Evolutionary conservation across 2,888 invertebrate genomes (phyloP).

Genomic region (Cephus pygmeus): DNA sequence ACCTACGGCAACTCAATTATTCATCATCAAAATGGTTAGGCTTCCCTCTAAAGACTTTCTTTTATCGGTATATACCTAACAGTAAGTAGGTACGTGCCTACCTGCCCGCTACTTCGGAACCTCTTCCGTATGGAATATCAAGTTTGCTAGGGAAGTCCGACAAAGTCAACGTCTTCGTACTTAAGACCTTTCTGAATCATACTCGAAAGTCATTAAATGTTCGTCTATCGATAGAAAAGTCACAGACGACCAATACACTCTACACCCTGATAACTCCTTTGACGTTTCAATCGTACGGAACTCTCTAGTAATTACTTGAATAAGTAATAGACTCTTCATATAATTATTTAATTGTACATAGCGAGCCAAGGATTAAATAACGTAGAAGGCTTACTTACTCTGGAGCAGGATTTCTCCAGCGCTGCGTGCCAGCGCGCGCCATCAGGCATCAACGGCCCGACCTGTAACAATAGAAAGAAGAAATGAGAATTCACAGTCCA

Average conservation of each 20-base stretch:
- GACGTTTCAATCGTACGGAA: not conserved
- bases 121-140: not conserved
- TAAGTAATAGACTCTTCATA: not conserved
- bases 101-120: not conserved
- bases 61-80: conserved; percentile 35
- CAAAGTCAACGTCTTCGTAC: not conserved
- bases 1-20: conserved; percentile 41
- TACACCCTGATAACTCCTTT: not conserved
- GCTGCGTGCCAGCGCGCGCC: conserved; percentile 83
- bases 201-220: not conserved
- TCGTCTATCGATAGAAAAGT: not conserved
- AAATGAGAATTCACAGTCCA: conserved; percentile 5
- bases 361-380: not conserved
- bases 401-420: conserved; percentile 80
- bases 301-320: not conserved
- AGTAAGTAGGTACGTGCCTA: not conserved
- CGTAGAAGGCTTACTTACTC: conserved; percentile 71
- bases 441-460: conserved; percentile 72
- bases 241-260: not conserved
- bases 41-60: conserved; percentile 44
- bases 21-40: conserved; percentile 42
- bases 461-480: conserved; percentile 65
- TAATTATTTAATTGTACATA: not conserved
- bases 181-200: not conserved
- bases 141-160: not conserved